A percentile compares a stretch with the other conserved stretches of the same genome.
Conservation (phyloP, 1,140 invertebrate species). For the Euschistus heros region DNA sequence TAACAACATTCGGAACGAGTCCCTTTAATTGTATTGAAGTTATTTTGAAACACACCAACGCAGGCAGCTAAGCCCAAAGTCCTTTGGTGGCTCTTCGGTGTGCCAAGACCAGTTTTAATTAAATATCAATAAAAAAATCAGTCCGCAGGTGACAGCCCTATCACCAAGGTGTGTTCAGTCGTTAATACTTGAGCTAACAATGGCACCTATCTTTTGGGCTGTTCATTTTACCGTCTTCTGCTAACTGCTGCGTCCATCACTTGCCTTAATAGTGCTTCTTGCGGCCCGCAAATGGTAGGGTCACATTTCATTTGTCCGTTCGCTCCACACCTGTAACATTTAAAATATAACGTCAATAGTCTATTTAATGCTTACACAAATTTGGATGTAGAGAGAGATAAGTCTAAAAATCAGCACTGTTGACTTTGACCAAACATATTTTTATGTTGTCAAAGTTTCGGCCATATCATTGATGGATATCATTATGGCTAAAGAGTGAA, state of each 20-base stretch:
- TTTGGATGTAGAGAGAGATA: too few species aligned
- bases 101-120: background rate
- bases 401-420: too few species aligned
- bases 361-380: background rate
- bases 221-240: constrained; percentile 44
- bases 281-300: constrained; percentile 70
- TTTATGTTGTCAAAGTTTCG: too few species aligned
- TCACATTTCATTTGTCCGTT: constrained; percentile 89
- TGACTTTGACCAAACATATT: too few species aligned
- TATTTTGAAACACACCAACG: constrained; percentile 5
- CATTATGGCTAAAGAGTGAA: too few species aligned
- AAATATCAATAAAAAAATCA: constrained; percentile 14
- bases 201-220: constrained; percentile 21
- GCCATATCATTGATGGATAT: too few species aligned
- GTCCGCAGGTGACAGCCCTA: background rate
- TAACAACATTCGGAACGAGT: too few species aligned
- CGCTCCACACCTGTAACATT: constrained; percentile 62
- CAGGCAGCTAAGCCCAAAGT: background rate
- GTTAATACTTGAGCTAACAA: constrained; percentile 17
- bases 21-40: background rate
- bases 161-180: constrained; percentile 14
- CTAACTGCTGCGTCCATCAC: constrained; percentile 69
- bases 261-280: constrained; percentile 71
- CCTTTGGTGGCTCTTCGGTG: background rate
- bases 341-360: constrained; percentile 14